These are phyloP conservation scores for Stomatorhinus ivindoensis DNA, from an alignment of 2,113 vertebrate genomes.

Conservation along the genomic window DNA sequence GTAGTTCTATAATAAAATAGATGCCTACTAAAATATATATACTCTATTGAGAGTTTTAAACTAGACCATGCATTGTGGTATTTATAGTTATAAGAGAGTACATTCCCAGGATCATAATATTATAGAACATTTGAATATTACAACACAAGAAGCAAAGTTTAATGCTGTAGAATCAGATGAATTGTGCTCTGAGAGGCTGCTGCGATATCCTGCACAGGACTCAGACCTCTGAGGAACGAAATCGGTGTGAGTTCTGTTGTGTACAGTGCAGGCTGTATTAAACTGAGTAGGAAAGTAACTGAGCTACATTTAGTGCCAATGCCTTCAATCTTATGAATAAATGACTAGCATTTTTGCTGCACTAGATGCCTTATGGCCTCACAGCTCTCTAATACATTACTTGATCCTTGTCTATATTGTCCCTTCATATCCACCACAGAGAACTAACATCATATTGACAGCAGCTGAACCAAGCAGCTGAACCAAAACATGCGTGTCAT, in stretches of 20 bases:
- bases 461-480: neutral
- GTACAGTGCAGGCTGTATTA: neutral
- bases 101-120: neutral
- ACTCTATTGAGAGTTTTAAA: slow-evolving; percentile 5
- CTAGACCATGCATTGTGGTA: neutral
- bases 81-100: neutral
- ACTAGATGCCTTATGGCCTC: neutral
- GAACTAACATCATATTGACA: neutral
- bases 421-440: neutral
- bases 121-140: neutral
- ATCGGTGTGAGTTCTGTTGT: neutral
- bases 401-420: neutral
- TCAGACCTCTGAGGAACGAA: neutral
- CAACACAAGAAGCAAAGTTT: neutral
- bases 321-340: neutral
- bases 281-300: neutral
- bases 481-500: neutral
- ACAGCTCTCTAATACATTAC: neutral
- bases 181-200: neutral
- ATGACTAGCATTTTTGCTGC: neutral
- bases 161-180: neutral
- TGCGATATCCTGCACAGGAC: neutral
- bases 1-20: slow-evolving; percentile 6
- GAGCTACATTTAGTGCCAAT: neutral
- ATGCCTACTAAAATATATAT: slow-evolving; percentile 8